Conservation (phyloP, 2,888 invertebrate genomes). For the Taphrorychus bicolor region DNA sequence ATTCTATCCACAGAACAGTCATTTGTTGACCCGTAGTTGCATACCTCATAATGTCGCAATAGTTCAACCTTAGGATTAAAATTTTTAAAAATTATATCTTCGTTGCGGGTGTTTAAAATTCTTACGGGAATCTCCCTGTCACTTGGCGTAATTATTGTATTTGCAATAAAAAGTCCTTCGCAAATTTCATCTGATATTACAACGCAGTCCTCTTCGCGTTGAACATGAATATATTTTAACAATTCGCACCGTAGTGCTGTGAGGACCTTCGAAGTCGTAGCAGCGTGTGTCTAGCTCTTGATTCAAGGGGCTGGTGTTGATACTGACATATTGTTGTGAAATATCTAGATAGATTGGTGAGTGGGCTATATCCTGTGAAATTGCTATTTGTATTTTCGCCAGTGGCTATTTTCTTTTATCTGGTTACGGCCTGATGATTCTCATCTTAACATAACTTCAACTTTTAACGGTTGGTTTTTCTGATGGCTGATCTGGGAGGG, state of each 20-base stretch:
- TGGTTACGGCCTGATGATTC: too few species aligned
- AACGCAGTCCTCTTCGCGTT: slow-evolving; percentile 2
- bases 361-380: too few species aligned
- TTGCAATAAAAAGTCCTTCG: slow-evolving; percentile 14
- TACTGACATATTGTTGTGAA: too few species aligned
- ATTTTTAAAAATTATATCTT: slow-evolving; percentile 5
- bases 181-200: slow-evolving; percentile 11
- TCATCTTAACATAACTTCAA: too few species aligned
- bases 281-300: too few species aligned
- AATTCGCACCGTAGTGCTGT: background rate
- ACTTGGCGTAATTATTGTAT: background rate
- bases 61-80: background rate
- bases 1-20: background rate
- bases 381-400: too few species aligned
- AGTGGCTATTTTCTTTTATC: too few species aligned
- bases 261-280: too few species aligned
- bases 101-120: slow-evolving; percentile 2
- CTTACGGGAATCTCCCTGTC: background rate
- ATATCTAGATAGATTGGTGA: too few species aligned
- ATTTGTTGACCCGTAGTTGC: background rate
- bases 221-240: background rate
- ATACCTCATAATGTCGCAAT: background rate
- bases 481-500: too few species aligned
- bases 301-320: too few species aligned
- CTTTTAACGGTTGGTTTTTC: too few species aligned